These are phyloP conservation scores for Mallotus villosus DNA, from an alignment of 2,797 vertebrate species.

Conservation along the genomic window DNA sequence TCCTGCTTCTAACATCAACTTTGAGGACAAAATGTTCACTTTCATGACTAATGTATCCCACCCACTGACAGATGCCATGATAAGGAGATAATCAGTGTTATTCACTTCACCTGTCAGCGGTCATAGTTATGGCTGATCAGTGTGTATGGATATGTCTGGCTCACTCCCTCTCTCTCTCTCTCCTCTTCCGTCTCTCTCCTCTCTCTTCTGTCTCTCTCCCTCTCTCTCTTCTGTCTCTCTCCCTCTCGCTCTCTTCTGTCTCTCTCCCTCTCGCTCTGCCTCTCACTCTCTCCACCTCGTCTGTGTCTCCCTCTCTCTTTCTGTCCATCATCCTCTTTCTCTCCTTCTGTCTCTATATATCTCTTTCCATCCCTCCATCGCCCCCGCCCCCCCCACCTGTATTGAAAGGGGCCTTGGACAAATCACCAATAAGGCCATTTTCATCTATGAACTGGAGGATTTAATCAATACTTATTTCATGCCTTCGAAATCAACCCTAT, in stretches of 20 bases:
- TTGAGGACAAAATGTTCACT: too few relatives aligned
- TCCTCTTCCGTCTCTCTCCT: conserved; percentile 1
- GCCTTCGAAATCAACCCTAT: conserved; percentile 82
- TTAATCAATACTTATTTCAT: conserved; percentile 87
- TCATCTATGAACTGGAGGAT: conserved; percentile 81
- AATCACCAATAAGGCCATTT: conserved; percentile 89
- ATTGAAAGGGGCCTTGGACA: conserved; percentile 92
- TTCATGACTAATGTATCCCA: too few relatives aligned
- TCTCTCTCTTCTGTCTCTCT: conserved; percentile 18
- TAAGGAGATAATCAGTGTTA: too few relatives aligned
- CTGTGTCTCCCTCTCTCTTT: conserved; percentile 6
- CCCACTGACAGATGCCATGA: too few relatives aligned
- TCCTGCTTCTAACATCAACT: too few relatives aligned
- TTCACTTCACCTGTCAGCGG: too few relatives aligned
- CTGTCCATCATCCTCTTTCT: conserved; percentile 10
- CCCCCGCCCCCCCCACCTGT: conserved; percentile 68
- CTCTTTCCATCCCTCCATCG: conserved; percentile 23
- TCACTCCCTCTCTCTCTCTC: conserved; percentile 3
- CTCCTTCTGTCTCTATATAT: conserved; percentile 14
- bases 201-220: conserved; percentile 1
- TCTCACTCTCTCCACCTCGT: conserved; percentile 21
- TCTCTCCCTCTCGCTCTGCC: conserved; percentile 3
- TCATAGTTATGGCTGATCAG: too few relatives aligned
- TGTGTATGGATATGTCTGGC: too few relatives aligned
- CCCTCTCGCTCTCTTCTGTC: conserved; percentile 10